Conservation (phyloP, 2,888 invertebrate genomes). For the Rhopalosiphum nymphaeae region DNA sequence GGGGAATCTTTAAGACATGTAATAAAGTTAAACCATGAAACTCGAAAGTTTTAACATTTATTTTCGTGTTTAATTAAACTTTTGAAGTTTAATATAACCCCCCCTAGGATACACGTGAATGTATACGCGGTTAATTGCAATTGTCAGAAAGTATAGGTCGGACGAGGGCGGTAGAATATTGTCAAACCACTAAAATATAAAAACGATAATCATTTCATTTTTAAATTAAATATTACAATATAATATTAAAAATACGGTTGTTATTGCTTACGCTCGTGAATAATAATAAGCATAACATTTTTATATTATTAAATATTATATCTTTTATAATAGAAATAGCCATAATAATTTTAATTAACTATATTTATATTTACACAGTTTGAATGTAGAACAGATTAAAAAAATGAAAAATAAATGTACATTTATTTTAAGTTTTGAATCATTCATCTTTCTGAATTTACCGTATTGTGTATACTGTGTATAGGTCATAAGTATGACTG, state of each 20-base stretch:
- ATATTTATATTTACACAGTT: background rate
- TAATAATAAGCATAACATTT: background rate
- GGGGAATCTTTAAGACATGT: background rate
- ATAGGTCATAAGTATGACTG: background rate
- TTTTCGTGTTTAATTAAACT: slow-evolving; percentile 39
- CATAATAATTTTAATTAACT: background rate
- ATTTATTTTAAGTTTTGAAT: background rate
- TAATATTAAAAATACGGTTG: background rate
- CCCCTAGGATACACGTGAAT: background rate
- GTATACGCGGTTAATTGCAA: background rate
- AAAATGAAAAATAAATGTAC: background rate
- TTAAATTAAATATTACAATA: background rate
- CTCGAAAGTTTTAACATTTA: background rate
- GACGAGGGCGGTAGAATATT: background rate
- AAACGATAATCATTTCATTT: background rate
- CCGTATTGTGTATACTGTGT: background rate
- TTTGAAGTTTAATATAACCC: background rate
- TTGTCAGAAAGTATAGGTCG: background rate
- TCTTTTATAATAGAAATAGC: background rate
- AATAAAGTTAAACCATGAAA: background rate
- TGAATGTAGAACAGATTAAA: background rate
- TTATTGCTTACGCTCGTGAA: background rate
- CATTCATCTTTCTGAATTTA: background rate
- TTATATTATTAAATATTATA: background rate
- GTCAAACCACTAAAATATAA: background rate